Evolutionary conservation across 2,797 vertebrate genomes (phyloP).

Genomic region (Jordanella pulchra): DNA sequence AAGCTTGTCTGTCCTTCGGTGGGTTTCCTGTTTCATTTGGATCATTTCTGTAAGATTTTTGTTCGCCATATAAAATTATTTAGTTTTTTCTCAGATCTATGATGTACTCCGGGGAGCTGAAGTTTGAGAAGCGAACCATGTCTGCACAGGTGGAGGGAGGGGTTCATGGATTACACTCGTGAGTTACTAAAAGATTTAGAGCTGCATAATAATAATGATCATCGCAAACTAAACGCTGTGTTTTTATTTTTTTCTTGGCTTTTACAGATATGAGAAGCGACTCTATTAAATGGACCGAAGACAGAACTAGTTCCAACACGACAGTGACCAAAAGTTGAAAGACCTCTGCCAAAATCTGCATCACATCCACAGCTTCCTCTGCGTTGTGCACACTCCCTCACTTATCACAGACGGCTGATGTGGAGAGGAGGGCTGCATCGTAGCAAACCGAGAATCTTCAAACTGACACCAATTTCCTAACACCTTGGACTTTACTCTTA

Average conservation of each 20-base stretch:
- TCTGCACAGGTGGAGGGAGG: conserved; percentile 93
- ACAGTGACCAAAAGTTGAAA: conserved; percentile 75
- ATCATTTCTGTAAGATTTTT: not conserved
- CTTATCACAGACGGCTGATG: conserved; percentile 24
- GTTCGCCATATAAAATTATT: not conserved
- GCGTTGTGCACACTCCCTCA: conserved; percentile 25
- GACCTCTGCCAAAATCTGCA: conserved; percentile 58
- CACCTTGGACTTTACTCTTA: conserved; percentile 64
- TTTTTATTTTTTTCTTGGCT: conserved; percentile 9
- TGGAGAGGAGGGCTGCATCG: conserved; percentile 20
- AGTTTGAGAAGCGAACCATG: conserved; percentile 94
- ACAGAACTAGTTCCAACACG: conserved; percentile 43
- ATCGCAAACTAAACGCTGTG: not conserved
- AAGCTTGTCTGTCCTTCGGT: conserved; percentile 91
- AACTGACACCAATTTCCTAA: conserved; percentile 36
- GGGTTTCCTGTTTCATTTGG: conserved; percentile 41
- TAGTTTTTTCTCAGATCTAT: conserved; percentile 80
- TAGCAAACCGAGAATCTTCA: conserved; percentile 36
- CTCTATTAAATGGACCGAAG: conserved; percentile 83
- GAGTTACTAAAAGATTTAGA: conserved; percentile 67
- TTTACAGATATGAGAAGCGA: conserved; percentile 89
- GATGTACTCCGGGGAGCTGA: conserved; percentile 95
- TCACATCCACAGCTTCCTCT: conserved; percentile 36
- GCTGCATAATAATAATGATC: not conserved
- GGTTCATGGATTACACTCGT: conserved; percentile 93